Evolutionary conservation across 2,888 invertebrate genomes (phyloP).

Genomic region (Achlya flavicornis): DNA sequence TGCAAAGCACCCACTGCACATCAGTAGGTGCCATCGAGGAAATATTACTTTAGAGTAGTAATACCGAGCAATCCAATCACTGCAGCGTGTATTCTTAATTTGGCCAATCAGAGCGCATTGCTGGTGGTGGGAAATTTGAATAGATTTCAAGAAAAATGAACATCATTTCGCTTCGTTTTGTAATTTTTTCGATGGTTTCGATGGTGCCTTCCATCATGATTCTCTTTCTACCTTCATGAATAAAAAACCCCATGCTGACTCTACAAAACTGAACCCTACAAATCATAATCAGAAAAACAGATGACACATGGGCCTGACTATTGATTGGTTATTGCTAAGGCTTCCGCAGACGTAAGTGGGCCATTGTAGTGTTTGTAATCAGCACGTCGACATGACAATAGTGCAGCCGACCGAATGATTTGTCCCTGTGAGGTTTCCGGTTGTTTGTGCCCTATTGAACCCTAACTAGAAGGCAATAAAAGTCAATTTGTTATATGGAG

Average conservation of each 20-base stretch:
- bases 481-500: background rate
- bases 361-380: slow-evolving; percentile 8
- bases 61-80: too few species aligned
- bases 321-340: slow-evolving; percentile 20
- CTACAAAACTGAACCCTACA: background rate
- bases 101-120: too few species aligned
- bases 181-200: too few species aligned
- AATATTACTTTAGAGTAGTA: too few species aligned
- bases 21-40: too few species aligned
- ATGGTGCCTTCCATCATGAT: too few species aligned
- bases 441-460: background rate
- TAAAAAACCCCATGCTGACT: background rate
- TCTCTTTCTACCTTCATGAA: too few species aligned
- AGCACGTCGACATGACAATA: slow-evolving; percentile 11
- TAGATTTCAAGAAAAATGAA: too few species aligned
- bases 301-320: slow-evolving; percentile 15
- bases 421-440: slow-evolving; percentile 1
- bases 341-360: slow-evolving; percentile 25
- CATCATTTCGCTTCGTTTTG: too few species aligned
- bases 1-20: too few species aligned
- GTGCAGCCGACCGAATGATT: slow-evolving; percentile 4
- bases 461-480: background rate
- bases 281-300: slow-evolving; percentile 3
- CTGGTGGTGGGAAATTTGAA: too few species aligned
- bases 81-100: too few species aligned